Conservation (phyloP, 2,797 vertebrate genomes). For the Epinephelus awoara region DNA sequence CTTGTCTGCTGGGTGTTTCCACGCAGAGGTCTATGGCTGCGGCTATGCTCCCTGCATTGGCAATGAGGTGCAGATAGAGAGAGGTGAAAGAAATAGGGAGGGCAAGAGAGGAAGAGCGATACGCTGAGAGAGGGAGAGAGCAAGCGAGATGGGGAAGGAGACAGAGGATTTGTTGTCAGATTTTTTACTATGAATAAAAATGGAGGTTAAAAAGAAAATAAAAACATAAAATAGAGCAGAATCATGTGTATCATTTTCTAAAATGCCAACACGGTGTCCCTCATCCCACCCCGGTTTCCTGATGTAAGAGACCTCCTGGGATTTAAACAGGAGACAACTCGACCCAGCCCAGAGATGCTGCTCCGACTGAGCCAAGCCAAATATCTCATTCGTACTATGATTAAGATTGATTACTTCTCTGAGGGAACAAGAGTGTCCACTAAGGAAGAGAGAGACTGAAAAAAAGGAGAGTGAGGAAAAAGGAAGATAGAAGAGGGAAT, state of each 20-base stretch:
- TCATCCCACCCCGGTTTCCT: neutral
- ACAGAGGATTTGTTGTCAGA: conserved; percentile 63
- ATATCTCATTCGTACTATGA: conserved; percentile 68
- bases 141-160: conserved; percentile 44
- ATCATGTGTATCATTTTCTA: conserved; percentile 41
- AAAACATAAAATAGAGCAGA: conserved; percentile 54
- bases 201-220: conserved; percentile 64
- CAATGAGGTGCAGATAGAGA: conserved; percentile 88
- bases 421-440: conserved; percentile 46
- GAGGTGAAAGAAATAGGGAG: conserved; percentile 44
- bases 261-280: conserved; percentile 11
- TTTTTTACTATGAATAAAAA: conserved; percentile 68
- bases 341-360: conserved; percentile 35
- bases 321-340: conserved; percentile 47
- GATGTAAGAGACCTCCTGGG: conserved; percentile 38
- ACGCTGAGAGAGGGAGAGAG: conserved; percentile 49
- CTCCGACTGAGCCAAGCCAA: conserved; percentile 59
- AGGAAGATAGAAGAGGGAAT: conserved; percentile 63
- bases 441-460: conserved; percentile 36
- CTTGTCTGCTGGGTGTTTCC: conserved; percentile 94
- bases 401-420: conserved; percentile 75
- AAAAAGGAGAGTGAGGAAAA: conserved; percentile 60
- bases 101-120: conserved; percentile 37
- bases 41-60: conserved; percentile 90
- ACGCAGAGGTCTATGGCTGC: conserved; percentile 83